A percentile compares a stretch with the other conserved stretches of the same genome.
These are phyloP conservation scores for Bombyx mori DNA, from an alignment of 1,140 invertebrate genomes.

Conservation along the genomic window ASM3026992v2 NC_085120.1:8026001-8026500, in stretches of 20 bases:
- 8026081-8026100: too few relatives aligned
- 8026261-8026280: constrained; percentile 33
- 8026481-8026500: too few relatives aligned
- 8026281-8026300: constrained; percentile 50
- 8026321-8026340: constrained; percentile 32
- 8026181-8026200: constrained; percentile 76
- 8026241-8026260: constrained; percentile 36
- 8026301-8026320: constrained; percentile 46
- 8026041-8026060: too few relatives aligned
- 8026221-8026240: constrained; percentile 38
- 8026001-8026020: constrained; percentile 54
- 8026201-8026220: constrained; percentile 53
- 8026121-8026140: constrained; percentile 71
- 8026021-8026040: constrained; percentile 17
- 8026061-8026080: background rate
- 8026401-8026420: constrained; percentile 30
- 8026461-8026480: constrained; percentile 10
- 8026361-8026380: too few relatives aligned
- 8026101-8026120: constrained; percentile 45
- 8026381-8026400: constrained; percentile 20
- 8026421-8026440: constrained; percentile 7
- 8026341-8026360: constrained; percentile 24
- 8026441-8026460: constrained; percentile 5
- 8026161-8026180: constrained; percentile 75
- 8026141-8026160: constrained; percentile 75